A percentile compares a stretch with the other conserved stretches of the same genome.
Evolutionary conservation across 2,113 vertebrate genomes (phyloP).

Genomic region (Bos javanicus): DNA sequence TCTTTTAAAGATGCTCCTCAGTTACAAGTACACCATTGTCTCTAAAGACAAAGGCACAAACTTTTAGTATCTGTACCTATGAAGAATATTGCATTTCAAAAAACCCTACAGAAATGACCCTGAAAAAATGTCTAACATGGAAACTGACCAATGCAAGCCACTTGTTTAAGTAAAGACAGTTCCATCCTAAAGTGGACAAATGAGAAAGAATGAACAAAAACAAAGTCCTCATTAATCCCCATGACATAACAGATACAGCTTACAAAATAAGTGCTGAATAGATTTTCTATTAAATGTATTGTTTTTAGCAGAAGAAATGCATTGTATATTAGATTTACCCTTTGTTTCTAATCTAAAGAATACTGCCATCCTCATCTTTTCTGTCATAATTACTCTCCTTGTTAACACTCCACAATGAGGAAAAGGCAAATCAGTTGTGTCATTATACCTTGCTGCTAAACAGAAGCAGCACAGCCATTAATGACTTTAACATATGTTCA

Average conservation of each 20-base stretch:
- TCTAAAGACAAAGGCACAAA: constrained; percentile 47
- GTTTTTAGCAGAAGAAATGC: not conserved
- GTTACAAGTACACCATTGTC: constrained; percentile 46
- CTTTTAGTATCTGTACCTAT: not conserved
- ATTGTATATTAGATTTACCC: not conserved
- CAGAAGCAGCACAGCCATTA: constrained; percentile 67
- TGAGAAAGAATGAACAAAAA: not conserved
- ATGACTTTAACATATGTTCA: constrained; percentile 74
- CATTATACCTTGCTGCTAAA: constrained; percentile 68
- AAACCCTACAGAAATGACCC: not conserved
- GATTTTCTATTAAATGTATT: not conserved
- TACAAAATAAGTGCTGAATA: not conserved
- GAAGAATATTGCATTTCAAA: rapidly evolving
- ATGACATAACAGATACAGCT: not conserved
- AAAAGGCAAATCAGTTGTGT: constrained; percentile 63
- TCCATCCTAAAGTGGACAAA: not conserved
- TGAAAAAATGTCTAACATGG: rapidly evolving
- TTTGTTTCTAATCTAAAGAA: constrained; percentile 9
- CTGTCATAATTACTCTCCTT: constrained; percentile 58
- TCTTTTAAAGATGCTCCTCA: constrained; percentile 35
- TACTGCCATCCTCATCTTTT: not conserved
- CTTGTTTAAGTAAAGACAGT: not conserved
- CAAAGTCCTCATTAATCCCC: not conserved
- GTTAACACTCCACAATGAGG: constrained; percentile 52
- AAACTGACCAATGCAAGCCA: not conserved